Evolutionary conservation across 2,888 invertebrate species (phyloP).

Genomic region (Scaptomyza polygonia): DNA sequence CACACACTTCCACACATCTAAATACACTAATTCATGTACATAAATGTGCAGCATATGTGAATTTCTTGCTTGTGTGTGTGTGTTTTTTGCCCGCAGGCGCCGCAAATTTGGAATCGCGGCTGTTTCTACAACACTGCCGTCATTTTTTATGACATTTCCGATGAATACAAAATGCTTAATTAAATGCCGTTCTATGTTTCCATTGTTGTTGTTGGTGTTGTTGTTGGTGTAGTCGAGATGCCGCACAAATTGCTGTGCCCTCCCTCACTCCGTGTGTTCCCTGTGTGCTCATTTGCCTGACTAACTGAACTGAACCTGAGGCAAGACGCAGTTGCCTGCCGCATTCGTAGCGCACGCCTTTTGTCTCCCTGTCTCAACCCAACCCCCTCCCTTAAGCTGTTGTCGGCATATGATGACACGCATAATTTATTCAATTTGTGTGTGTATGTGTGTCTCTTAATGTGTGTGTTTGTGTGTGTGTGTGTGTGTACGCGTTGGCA

Average conservation of each 20-base stretch:
- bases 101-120: constrained; percentile 44
- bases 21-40: constrained; percentile 11
- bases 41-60: constrained; percentile 31
- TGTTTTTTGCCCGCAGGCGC: constrained; percentile 18
- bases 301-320: constrained; percentile 8
- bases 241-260: constrained; percentile 65
- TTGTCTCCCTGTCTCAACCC: not conserved
- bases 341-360: constrained; percentile 4
- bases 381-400: constrained; percentile 13
- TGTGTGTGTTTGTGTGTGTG: constrained; percentile 16
- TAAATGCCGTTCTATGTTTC: constrained; percentile 71
- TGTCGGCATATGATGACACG: constrained; percentile 78
- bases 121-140: constrained; percentile 46
- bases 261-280: not conserved
- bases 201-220: constrained; percentile 34
- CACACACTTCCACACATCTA: no score
- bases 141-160: constrained; percentile 79
- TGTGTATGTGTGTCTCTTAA: constrained; percentile 34
- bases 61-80: constrained; percentile 5
- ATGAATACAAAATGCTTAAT: constrained; percentile 83
- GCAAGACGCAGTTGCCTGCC: constrained; percentile 29
- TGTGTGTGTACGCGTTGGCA: constrained; percentile 22
- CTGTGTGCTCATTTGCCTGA: constrained; percentile 3
- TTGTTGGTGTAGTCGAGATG: constrained; percentile 11
- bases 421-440: constrained; percentile 81